Evolutionary conservation across 2,888 invertebrate species (phyloP).

Genomic region (Lochmaea crataegi): DNA sequence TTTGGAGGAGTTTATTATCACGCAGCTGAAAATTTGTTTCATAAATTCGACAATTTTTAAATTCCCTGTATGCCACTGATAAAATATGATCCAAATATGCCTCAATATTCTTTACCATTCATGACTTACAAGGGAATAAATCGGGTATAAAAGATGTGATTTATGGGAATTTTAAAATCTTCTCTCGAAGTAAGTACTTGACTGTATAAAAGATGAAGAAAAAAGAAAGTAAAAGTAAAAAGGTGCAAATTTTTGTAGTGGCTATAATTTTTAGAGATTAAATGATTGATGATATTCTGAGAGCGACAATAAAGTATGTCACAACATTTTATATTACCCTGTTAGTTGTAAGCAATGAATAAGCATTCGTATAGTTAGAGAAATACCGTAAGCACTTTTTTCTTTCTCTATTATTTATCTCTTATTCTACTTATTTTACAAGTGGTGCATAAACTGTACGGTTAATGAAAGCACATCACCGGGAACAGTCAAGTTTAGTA

Average conservation of each 20-base stretch:
- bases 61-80: background rate
- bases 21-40: too few species aligned
- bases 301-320: constrained; percentile 1
- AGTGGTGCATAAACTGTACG: too few species aligned
- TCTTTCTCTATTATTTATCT: too few species aligned
- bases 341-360: background rate
- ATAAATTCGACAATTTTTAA: too few species aligned
- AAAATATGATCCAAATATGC: background rate
- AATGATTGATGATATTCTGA: constrained; percentile 6
- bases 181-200: background rate
- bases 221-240: background rate
- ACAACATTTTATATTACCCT: constrained; percentile 5
- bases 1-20: too few species aligned
- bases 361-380: too few species aligned
- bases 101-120: background rate
- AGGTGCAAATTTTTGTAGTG: background rate
- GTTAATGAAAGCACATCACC: too few species aligned
- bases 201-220: background rate
- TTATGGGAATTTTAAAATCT: constrained; percentile 6
- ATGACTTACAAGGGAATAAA: constrained; percentile 5
- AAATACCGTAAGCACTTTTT: too few species aligned
- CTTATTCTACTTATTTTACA: too few species aligned
- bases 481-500: too few species aligned
- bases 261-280: background rate
- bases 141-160: constrained; percentile 3